Percentiles rank a stretch among this genome's conserved stretches.
Evolutionary conservation across 2,113 vertebrate species (phyloP).

Genomic region (Rhipidura dahli): DNA sequence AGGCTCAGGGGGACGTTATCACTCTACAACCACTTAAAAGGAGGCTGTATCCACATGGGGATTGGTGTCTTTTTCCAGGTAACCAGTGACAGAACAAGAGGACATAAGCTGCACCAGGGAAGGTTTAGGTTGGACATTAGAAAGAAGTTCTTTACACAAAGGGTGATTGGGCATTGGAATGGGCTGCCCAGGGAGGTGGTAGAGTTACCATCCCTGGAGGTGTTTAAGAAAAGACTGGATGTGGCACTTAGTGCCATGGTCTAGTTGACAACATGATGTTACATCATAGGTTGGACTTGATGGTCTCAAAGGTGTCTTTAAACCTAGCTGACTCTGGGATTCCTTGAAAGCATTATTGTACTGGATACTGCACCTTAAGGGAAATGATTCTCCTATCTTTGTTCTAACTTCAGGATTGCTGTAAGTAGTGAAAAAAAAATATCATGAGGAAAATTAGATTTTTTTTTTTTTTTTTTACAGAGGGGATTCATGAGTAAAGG

Average conservation of each 20-base stretch:
- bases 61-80: not conserved
- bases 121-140: not conserved
- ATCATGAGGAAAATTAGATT: not conserved
- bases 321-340: not conserved
- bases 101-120: not conserved
- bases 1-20: fast-evolving
- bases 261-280: not conserved
- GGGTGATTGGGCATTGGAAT: not conserved
- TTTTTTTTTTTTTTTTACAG: not conserved
- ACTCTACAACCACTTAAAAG: not conserved
- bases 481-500: not conserved
- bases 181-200: not conserved
- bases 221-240: not conserved
- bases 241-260: not conserved
- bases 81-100: fast-evolving
- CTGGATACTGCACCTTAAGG: not conserved
- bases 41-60: fast-evolving
- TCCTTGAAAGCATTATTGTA: not conserved
- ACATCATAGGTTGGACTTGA: no score
- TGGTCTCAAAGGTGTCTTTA: not conserved
- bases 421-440: not conserved
- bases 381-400: not conserved
- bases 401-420: not conserved
- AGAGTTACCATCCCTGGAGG: not conserved
- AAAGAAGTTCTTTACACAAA: not conserved